A percentile compares a stretch with the other conserved stretches of the same genome.
phyloP scores from a whole-genome alignment of 2,113 vertebrate species.

The Phasianus colchicus region DNA sequence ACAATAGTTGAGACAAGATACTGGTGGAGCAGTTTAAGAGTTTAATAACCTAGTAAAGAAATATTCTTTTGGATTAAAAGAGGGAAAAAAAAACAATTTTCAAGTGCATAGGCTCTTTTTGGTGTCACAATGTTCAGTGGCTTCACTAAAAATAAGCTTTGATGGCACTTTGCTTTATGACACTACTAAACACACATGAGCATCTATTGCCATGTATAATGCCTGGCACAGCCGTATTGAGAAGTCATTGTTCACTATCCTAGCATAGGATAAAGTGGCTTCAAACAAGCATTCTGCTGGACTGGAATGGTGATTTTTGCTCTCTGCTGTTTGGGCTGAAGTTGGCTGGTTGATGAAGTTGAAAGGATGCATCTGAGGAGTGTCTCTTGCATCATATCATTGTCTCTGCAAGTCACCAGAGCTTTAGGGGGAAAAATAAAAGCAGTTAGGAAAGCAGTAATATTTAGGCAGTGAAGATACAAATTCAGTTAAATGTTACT shows the following conservation, averaged over 20 bases:
- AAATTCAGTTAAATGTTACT: not conserved
- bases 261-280: not conserved
- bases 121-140: not conserved
- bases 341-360: not conserved
- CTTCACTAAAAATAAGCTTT: not conserved
- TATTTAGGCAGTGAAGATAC: not conserved
- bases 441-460: not conserved
- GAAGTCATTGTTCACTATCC: constrained; percentile 18
- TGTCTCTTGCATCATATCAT: not conserved
- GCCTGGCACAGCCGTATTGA: not conserved
- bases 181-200: not conserved
- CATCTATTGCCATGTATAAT: not conserved
- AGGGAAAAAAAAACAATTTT: not conserved
- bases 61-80: not conserved
- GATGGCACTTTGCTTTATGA: constrained; percentile 5
- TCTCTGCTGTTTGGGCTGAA: not conserved
- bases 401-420: not conserved
- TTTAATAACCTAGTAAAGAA: not conserved
- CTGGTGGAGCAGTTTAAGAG: not conserved
- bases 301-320: not conserved
- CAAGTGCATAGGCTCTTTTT: not conserved
- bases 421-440: not conserved
- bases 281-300: not conserved
- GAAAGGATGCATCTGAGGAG: not conserved
- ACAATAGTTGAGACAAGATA: not conserved